phyloP scores from a whole-genome alignment of 2,113 vertebrate genomes.

The Gavia stellata region DNA sequence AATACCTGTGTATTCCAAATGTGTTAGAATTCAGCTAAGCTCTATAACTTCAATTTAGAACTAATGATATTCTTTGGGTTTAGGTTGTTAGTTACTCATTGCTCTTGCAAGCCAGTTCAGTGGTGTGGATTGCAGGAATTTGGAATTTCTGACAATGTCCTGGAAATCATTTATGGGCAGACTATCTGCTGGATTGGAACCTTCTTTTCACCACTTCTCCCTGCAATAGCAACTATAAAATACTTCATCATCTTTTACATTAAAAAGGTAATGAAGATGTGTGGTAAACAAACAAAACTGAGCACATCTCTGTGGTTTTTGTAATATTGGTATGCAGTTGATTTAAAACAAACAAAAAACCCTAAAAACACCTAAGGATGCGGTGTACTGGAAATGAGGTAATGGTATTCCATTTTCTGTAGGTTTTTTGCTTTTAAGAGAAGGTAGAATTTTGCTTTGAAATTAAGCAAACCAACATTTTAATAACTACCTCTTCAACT shows the following conservation, averaged over 20 bases:
- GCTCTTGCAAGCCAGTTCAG: slow-evolving; percentile 69
- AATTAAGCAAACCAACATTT: not conserved
- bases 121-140: slow-evolving; percentile 91
- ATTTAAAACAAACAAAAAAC: not conserved
- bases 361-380: not conserved
- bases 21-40: not conserved
- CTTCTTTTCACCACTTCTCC: slow-evolving; percentile 91
- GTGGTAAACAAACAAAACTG: not conserved
- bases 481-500: not conserved
- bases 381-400: not conserved
- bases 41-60: not conserved
- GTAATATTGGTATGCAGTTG: not conserved
- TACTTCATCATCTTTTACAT: slow-evolving; percentile 94
- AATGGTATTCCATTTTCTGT: not conserved
- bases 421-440: not conserved
- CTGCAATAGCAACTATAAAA: slow-evolving; percentile 89
- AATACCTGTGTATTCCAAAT: not conserved
- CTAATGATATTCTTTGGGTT: not conserved
- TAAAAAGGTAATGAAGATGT: slow-evolving; percentile 83
- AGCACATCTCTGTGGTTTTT: not conserved
- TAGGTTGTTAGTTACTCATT: slow-evolving; percentile 85
- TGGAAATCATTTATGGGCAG: slow-evolving; percentile 93
- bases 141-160: slow-evolving; percentile 87
- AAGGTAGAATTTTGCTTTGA: not conserved
- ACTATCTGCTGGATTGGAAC: slow-evolving; percentile 98